Base-by-base conservation (phyloP, 35 echinoderm and acorn worm genomes). In the Lytechinus pictus region DNA sequence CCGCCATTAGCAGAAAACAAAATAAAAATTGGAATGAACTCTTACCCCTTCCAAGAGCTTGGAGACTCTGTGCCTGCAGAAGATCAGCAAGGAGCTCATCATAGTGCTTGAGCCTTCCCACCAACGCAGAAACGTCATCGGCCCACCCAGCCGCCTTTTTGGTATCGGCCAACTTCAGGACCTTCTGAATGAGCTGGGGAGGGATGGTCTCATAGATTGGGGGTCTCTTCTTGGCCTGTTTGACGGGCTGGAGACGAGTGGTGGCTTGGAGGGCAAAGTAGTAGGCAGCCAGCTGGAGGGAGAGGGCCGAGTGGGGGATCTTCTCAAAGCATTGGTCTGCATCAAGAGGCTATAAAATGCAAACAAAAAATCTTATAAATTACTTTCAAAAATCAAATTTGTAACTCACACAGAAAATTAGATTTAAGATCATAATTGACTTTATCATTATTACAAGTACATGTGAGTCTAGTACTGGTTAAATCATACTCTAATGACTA, bases 241-340 rank as follows among this genome's bases (percentile, higher is more conserved):
- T 86, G 51, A 86, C 86, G 27, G 95, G 95, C 27, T 96, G 53
- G 21, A 96, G 53, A 54, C 86, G 86, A 9, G 55, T 87, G 53
- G 94, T 72, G 9, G 97, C 93, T 52, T 99, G 98, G 53, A 98
- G 94, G 52, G 98, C 98, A 86, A 98, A 99, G 95, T 95, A 97
- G 86, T 99, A 99, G 27, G 98, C 97, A 6, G 96, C 97, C 89
- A 98, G 95, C 51, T 99, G 96, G 0, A 99, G 96, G 54, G 97
- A 96, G 12, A 99, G 66, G 54, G 94, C 98, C 29, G 96, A 96
- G 54, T 95, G 97, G 8, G 98, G 98, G 54, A 99, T 95, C 91
- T 97, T 97, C 53, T 97, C 94, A 94, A 99, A 98, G 55, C 96
- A 97, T 53, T 98, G 55, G 14, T 99, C 97, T 4, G 98, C 98